These are phyloP conservation scores for Platypus cylindrus DNA, from an alignment of 2,888 invertebrate genomes.

Conservation along the genomic window DNA sequence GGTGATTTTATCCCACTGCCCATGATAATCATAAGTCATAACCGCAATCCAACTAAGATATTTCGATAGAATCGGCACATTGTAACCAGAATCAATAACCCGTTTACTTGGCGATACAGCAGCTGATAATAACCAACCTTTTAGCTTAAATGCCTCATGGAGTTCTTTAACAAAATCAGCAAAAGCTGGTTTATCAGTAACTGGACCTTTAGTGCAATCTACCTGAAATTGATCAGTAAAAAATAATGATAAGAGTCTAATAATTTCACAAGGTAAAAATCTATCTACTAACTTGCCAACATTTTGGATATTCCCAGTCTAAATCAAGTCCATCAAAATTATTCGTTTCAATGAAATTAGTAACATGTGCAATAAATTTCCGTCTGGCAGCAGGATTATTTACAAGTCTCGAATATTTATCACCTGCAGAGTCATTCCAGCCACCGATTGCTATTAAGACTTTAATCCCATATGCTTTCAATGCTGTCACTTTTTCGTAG, in stretches of 20 bases:
- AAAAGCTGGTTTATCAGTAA: constrained; percentile 69
- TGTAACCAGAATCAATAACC: constrained; percentile 75
- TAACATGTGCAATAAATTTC: constrained; percentile 59
- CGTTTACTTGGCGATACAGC: constrained; percentile 77
- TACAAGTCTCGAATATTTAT: constrained; percentile 75
- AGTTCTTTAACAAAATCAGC: constrained; percentile 63
- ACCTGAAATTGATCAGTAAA: no score
- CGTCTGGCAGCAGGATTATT: constrained; percentile 57
- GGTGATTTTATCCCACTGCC: constrained; percentile 83
- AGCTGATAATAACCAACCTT: constrained; percentile 61
- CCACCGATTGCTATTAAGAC: constrained; percentile 83
- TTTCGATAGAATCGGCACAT: constrained; percentile 59
- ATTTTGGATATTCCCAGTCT: constrained; percentile 91
- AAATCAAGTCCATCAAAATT: constrained; percentile 85
- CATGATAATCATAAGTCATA: constrained; percentile 86
- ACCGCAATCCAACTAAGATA: constrained; percentile 83
- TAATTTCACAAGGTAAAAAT: no score
- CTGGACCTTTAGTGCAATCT: constrained; percentile 71
- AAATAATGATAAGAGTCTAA: no score
- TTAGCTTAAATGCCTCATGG: constrained; percentile 54
- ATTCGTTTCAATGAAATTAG: constrained; percentile 65
- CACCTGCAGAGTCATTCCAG: constrained; percentile 88
- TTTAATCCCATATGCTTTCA: constrained; percentile 61
- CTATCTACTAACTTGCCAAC: constrained; percentile 72
- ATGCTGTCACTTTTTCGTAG: constrained; percentile 70